Base-by-base conservation (phyloP, 2,888 invertebrate genomes). In the Hoplodrina blanda region DNA sequence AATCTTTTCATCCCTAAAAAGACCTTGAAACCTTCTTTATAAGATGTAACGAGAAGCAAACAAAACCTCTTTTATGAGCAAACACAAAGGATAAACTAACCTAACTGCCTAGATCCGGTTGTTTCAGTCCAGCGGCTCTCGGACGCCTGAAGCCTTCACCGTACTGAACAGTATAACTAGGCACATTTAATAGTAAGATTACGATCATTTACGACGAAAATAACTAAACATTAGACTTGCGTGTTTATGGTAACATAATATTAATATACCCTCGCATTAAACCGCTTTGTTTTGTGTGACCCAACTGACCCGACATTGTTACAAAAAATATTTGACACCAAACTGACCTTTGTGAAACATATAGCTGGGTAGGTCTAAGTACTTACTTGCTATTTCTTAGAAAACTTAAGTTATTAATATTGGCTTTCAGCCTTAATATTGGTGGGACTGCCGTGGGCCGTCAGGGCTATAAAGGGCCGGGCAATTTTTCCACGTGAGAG, bases 401-500 rank as follows among this genome's bases (percentile, higher is more conserved):
- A 68, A 78, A 69, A 56, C 57, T 71, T 68, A 46, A 75, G 69
- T 73, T 75, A 67, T 70, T 74, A 77, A 73, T 73, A 82, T 73
- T 64, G 66, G 49, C 57, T 73, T 71, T 81, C 62, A 60, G 62
- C 30, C 62, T 56, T 57, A 57, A 67, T 60, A 65, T 70, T 67
- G 37, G 56, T 66, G 52, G 44, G 62, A 71, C 68, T 54, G 60
- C 55, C 55, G 50, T 46, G 56, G 50, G 62, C 30, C 50, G 56
- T 52, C 1, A 19, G 20, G 66, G 64, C 73, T 73, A 73, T 76
- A 81, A 79, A 80, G 69, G 59, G 64, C 55, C 71, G 44, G 30
- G 62, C 37, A 82, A 75, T 71, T 75, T 75, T 82, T 80, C 75
- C 80, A 80, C 75, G 69, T 75, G 71, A 75, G 78, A 71, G 55